Base-by-base conservation (phyloP, 2,888 invertebrate species). In the Limnephilus auricula region DNA sequence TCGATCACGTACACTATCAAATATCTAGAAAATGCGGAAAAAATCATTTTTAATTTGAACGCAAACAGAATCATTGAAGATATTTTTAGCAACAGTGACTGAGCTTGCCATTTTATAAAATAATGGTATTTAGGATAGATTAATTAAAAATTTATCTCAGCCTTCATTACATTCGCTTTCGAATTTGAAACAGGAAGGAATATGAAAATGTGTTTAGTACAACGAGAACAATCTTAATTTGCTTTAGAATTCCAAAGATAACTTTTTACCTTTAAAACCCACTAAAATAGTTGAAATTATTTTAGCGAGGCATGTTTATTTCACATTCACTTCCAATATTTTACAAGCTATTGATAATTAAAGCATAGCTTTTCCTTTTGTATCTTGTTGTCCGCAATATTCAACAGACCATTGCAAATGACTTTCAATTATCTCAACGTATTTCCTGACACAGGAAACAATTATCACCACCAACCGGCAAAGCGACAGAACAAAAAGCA, bases 351-450 rank as follows among this genome's bases (percentile, higher is more conserved):
- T 78, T 79, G 87, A 88, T 78, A 88, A 88, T 88, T 88, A 88
- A 37, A 88, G 34, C 13, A 37, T n/a, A 25, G 79, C 87, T 88
- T 88, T 34, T 79, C 34, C 90, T 34, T n/a, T 45, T 65, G 83
- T 50, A 90, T 78, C 84, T 84, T 32, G 65, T 90, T 90, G 84
- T 90, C 83, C 83, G 37, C 90, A 90, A 90, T 84, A 90, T 34
- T 80, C 90, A 82, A 65, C 82, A 90, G 45, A 15, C 83, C 90
- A 84, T 89, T 90, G 84, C 50, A 83, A 90, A 82, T 83, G 90
- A 78, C 90, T 85, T 90, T 90, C 90, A 90, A 90, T 90, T 90
- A 90, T 90, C 85, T 79, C 79, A 86, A n/a, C 78, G 85, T 90
- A 85, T 90, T 86, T 90, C 90, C 86, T 86, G 90, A 30, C 85